These are phyloP conservation scores for Amphibalanus amphitrite DNA, from an alignment of 1,140 invertebrate genomes.

Conservation along the genomic window DNA sequence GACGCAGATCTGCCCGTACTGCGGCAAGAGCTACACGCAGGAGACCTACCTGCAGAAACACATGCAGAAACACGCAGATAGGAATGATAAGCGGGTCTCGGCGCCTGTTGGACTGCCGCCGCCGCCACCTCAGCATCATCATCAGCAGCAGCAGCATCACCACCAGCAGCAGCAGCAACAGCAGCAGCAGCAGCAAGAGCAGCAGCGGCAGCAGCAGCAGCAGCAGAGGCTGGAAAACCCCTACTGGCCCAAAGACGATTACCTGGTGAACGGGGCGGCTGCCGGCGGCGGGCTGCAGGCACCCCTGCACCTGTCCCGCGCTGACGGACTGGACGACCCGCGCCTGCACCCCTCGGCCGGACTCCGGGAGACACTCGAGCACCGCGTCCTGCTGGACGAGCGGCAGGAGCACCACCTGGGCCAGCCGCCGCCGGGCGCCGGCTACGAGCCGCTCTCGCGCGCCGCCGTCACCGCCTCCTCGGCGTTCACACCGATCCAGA, in stretches of 20 bases:
- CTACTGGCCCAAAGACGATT: constrained; percentile 42
- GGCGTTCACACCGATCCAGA: constrained; percentile 76
- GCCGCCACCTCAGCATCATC: constrained; percentile 4
- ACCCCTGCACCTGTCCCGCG: constrained; percentile 10
- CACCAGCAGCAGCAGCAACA: no score
- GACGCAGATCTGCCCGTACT: constrained; percentile 97
- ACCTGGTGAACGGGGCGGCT: not conserved
- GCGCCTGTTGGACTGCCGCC: no score
- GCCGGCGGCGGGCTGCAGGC: constrained; percentile 11
- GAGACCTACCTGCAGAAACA: constrained; percentile 97
- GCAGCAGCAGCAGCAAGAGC: constrained; percentile 39
- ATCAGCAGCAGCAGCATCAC: no score
- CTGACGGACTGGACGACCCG: not conserved
- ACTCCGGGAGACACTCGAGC: not conserved
- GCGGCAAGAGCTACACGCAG: constrained; percentile 97
- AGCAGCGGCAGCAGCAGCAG: no score
- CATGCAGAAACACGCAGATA: constrained; percentile 92
- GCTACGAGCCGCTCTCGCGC: not conserved
- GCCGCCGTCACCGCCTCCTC: constrained; percentile 28
- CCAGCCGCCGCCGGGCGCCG: no score
- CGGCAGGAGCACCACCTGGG: constrained; percentile 22
- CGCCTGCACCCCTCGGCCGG: no score
- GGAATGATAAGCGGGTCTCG: constrained; percentile 55
- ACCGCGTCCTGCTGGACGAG: constrained; percentile 18
- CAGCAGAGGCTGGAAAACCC: constrained; percentile 43